Conservation (phyloP, 2,797 vertebrate species). For the Bradypodion pumilum region DNA sequence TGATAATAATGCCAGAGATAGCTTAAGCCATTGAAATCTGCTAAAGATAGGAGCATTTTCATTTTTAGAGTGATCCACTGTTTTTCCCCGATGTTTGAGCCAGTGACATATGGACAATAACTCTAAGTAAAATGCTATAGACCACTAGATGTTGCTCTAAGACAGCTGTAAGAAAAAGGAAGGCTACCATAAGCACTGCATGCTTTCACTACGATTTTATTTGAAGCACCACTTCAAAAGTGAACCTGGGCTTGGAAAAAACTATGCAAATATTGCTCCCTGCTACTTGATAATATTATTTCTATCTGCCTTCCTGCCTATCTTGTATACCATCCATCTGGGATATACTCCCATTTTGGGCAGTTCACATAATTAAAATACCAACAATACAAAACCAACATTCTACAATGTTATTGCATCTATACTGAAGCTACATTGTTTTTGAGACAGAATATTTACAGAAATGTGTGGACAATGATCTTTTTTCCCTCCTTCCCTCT, state of each 20-base stretch:
- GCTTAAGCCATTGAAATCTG: background rate
- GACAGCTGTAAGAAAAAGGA: constrained; percentile 63
- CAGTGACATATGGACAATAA: background rate
- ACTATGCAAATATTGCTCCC: constrained; percentile 48
- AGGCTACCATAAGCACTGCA: constrained; percentile 5
- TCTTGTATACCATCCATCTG: too few relatives aligned
- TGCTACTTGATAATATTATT: constrained; percentile 63
- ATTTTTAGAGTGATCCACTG: background rate
- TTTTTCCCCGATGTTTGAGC: background rate
- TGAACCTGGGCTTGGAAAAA: constrained; percentile 67
- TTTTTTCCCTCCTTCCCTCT: background rate
- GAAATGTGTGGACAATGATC: background rate
- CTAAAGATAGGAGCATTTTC: background rate
- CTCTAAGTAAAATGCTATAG: constrained; percentile 3
- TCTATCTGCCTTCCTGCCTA: too few relatives aligned
- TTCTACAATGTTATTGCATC: too few relatives aligned
- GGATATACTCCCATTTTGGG: too few relatives aligned
- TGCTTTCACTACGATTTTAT: constrained; percentile 55
- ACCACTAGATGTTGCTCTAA: constrained; percentile 81
- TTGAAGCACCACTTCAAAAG: constrained; percentile 63
- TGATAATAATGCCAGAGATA: background rate
- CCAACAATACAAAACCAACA: too few relatives aligned
- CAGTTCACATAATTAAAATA: too few relatives aligned
- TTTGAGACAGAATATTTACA: constrained; percentile 30
- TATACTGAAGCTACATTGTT: constrained; percentile 18